These are phyloP conservation scores for Acomys russatus DNA, from an alignment of 2,797 vertebrate species.

Conservation along the genomic window DNA sequence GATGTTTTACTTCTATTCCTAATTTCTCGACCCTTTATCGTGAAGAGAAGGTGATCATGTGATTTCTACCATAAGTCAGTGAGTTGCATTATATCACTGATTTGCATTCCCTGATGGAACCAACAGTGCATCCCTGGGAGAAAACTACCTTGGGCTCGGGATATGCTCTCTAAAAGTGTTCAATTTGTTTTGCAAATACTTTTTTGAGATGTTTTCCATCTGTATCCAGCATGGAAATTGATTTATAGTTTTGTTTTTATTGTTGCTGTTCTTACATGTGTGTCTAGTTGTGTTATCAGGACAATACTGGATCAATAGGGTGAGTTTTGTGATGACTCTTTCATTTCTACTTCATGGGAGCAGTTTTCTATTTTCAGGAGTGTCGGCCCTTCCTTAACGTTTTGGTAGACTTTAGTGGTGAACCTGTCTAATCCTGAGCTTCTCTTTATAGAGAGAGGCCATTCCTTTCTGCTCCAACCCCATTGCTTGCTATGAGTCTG, in stretches of 20 bases:
- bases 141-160: not conserved
- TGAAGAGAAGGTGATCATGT: not conserved
- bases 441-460: not conserved
- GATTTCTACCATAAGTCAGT: not conserved
- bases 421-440: not conserved
- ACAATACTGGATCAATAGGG: not conserved
- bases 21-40: not conserved
- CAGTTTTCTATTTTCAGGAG: not conserved
- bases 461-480: not conserved
- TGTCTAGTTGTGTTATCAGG: not conserved
- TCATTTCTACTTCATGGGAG: not conserved
- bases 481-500: not conserved
- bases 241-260: not conserved
- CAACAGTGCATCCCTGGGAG: too few relatives aligned
- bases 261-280: not conserved
- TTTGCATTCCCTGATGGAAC: not conserved
- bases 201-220: not conserved
- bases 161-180: not conserved
- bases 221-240: not conserved
- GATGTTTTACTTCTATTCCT: not conserved
- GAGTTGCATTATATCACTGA: not conserved
- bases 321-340: not conserved
- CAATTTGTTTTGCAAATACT: not conserved
- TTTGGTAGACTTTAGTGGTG: not conserved
- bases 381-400: not conserved